phyloP scores from a whole-genome alignment of 2,113 vertebrate genomes.

The Periophthalmus modestus region DNA sequence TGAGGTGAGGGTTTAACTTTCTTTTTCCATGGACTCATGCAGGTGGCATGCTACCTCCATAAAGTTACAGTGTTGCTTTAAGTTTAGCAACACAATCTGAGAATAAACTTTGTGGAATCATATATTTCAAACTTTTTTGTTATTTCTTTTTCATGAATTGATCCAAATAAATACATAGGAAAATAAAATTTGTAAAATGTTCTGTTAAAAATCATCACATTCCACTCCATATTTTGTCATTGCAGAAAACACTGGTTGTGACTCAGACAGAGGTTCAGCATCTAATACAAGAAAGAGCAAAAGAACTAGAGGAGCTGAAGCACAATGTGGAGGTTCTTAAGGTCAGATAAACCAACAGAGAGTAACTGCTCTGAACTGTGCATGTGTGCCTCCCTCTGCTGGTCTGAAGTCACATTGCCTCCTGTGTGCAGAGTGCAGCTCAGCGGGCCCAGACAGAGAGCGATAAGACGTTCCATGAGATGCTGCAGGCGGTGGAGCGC shows the following conservation, averaged over 20 bases:
- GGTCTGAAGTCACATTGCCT: neutral
- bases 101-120: no score
- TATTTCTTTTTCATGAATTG: no score
- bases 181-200: no score
- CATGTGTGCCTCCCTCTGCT: neutral
- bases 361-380: neutral
- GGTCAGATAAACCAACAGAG: conserved; percentile 50
- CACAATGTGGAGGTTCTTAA: conserved; percentile 78
- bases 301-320: conserved; percentile 79
- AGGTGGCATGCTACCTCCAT: no score
- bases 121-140: no score
- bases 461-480: conserved; percentile 79
- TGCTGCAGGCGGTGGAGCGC: conserved; percentile 78
- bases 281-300: conserved; percentile 78
- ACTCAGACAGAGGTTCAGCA: conserved; percentile 77
- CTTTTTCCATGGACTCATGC: no score
- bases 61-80: no score
- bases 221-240: neutral
- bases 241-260: conserved; percentile 74
- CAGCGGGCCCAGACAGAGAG: conserved; percentile 74
- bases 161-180: no score
- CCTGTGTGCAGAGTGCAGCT: conserved; percentile 60
- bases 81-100: no score
- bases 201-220: neutral
- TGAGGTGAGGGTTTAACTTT: no score